Evolutionary conservation across 2,113 vertebrate genomes (phyloP), one percentile per base, ranked within the genome.

Genomic region (Rhinolophus sinicus): DNA sequence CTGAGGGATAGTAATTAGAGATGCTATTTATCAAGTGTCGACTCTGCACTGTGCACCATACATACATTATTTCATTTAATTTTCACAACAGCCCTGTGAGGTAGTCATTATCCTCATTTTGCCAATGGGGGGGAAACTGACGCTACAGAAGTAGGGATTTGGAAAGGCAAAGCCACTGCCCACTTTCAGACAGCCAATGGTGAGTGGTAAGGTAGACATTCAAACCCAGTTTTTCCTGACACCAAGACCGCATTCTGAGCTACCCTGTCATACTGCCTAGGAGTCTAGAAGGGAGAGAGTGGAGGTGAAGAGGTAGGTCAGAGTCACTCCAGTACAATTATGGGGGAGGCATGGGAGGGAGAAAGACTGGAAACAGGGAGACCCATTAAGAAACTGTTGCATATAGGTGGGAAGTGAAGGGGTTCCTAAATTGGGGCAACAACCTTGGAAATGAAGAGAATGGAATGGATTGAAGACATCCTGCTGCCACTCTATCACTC

Each of bases 21-120:
- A 11, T 85, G 40, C n/a, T 40, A 96, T 73, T 86, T 76, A 92
- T 40, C 22, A 93, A 65, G 15, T 82, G 47, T 16, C 89, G 65
- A 89, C n/a, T 86, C 54, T 82, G 44, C 54, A 19, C 19, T 85
- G 54, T 47, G 22, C n/a, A 92, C 50, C 40, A 38, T 76, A 60
- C 15, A 76, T 60, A 70, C 14, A 76, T 89, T 84, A 89, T 67
- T 91, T 73, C 12, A 54, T 77, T 95, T 93, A 70, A 81, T 86
- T 86, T 30, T 94, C 56, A 62, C 16, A 54, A 82, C 10, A 87
- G 8, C 21, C 13, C 9, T 40, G 3, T 92, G 67, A 85, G 40
- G 4, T 62, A 93, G 10, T 47, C 10, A 52, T 76, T 70, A 70
- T 93, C 72, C 15, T 95, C 62, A 82, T 89, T 92, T 92, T 82